Percentiles rank a stretch among this genome's conserved stretches.
phyloP scores from a whole-genome alignment of 2,113 vertebrate genomes.

The Otis tarda region DNA sequence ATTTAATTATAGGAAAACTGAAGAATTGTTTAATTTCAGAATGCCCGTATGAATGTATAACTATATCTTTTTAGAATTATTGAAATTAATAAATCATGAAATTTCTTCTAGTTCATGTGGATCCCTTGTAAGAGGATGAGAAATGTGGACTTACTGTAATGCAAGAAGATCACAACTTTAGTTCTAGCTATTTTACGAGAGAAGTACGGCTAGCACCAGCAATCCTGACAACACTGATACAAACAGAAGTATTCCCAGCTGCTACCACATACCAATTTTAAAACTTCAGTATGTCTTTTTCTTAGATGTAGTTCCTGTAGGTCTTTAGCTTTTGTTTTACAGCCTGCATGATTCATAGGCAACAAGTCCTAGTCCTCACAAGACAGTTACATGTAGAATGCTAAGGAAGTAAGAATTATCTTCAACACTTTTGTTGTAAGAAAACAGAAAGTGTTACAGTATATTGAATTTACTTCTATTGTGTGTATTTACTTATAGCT shows the following conservation, averaged over 20 bases:
- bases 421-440: not conserved
- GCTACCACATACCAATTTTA: not conserved
- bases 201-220: not conserved
- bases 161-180: not conserved
- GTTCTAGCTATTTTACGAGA: not conserved
- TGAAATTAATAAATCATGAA: not conserved
- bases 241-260: not conserved
- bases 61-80: not conserved
- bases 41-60: not conserved
- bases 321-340: not conserved
- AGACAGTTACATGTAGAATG: not conserved
- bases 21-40: not conserved
- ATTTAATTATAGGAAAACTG: not conserved
- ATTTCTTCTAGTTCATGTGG: not conserved
- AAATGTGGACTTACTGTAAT: not conserved
- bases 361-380: not conserved
- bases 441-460: not conserved
- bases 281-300: not conserved
- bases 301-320: not conserved
- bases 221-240: not conserved
- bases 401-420: not conserved
- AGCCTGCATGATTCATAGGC: not conserved
- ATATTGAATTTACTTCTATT: not conserved
- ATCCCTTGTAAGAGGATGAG: not conserved
- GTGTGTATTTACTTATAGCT: not conserved